phyloP scores from a whole-genome alignment of 2,113 vertebrate genomes.

The Sorex araneus region DNA sequence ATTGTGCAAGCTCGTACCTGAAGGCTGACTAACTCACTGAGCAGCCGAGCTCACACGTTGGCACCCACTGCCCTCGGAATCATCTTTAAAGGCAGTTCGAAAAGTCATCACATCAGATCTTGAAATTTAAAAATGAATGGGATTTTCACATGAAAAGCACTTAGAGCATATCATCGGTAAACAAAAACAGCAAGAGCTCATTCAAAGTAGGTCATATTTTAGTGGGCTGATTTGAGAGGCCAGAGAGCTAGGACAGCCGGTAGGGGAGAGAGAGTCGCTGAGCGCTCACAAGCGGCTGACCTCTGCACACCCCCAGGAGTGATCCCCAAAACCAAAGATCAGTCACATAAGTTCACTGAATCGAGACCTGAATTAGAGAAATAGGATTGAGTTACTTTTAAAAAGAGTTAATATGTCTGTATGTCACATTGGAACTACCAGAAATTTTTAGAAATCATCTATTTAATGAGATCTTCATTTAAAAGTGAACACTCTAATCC shows the following conservation, averaged over 20 bases:
- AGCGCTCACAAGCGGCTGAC: too few species aligned
- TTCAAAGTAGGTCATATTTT: not conserved
- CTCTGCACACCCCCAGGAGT: not conserved
- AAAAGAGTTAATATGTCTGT: constrained; percentile 21
- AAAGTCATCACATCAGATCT: not conserved
- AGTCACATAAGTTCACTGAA: not conserved
- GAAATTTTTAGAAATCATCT: constrained; percentile 56
- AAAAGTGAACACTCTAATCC: constrained; percentile 49
- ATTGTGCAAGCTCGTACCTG: constrained; percentile 51
- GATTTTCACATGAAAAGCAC: constrained; percentile 54
- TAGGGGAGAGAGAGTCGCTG: too few species aligned
- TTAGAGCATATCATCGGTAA: constrained; percentile 36
- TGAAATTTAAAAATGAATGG: constrained; percentile 16
- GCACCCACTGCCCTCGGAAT: not conserved
- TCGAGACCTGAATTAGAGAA: constrained; percentile 8
- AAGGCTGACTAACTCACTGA: constrained; percentile 61
- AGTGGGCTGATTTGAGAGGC: too few species aligned
- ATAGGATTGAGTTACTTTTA: constrained; percentile 48
- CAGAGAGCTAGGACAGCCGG: too few species aligned
- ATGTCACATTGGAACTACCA: constrained; percentile 13
- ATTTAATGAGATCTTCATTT: constrained; percentile 27
- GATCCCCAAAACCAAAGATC: too few species aligned
- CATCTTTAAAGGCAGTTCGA: constrained; percentile 51
- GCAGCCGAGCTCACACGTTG: not conserved
- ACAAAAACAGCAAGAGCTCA: not conserved